Evolutionary conservation across 1,140 invertebrate genomes (phyloP), one percentile per base, ranked within the genome.

Genomic region (Thaumatotibia leucotreta): DNA sequence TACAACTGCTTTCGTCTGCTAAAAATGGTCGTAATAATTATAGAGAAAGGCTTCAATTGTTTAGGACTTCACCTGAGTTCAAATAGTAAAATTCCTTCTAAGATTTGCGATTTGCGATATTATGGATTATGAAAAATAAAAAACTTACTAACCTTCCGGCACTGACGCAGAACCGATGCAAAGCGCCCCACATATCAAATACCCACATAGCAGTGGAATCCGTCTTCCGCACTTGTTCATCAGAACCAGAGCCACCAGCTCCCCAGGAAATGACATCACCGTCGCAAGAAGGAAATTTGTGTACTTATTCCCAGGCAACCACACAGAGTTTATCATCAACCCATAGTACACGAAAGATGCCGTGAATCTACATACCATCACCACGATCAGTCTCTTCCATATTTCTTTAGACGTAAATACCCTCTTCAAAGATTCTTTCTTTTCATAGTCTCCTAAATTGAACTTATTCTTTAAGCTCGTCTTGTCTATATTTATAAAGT

Each of bases 261-360:
- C 96, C 0, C 93, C 94, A 1, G 95, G 95, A 72, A 95, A 93
- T 69, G 95, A 95, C 20, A 95, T 92, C 0, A 94, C 71, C 0
- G 93, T 92, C 1, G 94, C 92, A 54, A 94, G 86, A 5, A 95
- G 92, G 73, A 96, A 95, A 75, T 95, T 95, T 6, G 92, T 83
- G 77, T 95, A 95, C 74, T 93, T 91, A 70, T 93, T 92, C 1
- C 95, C 95, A 6, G 93, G 94, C 14, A 97, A 87, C 54, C 93
- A 93, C 0, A 95, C 95, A 1, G 95, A 94, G 74, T 96, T 96
- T 1, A 97, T 88, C 8, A 95, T 94, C 3, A 97, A 77, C 0
- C 96, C 96, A 73, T 96, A 97, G 79, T 96, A 97, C 4, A 96
- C 93, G 70, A 96, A 94, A 1, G 93, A 92, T 49, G 93, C 93